phyloP scores from a whole-genome alignment of 2,797 vertebrate species.

The Darevskia mixta region DNA sequence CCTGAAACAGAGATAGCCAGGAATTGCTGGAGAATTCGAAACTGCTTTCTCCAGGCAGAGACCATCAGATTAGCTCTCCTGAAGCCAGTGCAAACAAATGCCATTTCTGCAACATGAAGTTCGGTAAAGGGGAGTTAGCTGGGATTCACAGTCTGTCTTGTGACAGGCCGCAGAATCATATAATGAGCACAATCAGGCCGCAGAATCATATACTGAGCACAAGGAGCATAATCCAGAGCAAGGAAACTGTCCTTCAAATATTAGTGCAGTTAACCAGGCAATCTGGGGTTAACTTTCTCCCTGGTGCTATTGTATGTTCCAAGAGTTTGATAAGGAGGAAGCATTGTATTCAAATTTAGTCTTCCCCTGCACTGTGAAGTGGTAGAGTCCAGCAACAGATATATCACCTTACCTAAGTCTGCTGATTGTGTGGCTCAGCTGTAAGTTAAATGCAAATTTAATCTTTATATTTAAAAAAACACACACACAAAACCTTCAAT shows the following conservation, averaged over 20 bases:
- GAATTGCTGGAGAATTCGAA: not conserved
- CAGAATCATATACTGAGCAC: not conserved
- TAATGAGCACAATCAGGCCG: not conserved
- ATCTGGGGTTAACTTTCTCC: not conserved
- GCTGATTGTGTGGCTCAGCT: not conserved
- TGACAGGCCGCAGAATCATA: not conserved
- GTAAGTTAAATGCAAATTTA: not conserved
- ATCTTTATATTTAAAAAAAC: not conserved
- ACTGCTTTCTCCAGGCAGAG: not conserved
- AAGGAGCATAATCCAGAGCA: not conserved
- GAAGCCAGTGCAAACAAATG: not conserved
- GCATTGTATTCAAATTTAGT: not conserved
- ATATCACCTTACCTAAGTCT: not conserved
- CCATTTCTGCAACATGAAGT: not conserved
- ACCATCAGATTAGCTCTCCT: not conserved
- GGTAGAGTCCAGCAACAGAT: not conserved
- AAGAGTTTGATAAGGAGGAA: no score
- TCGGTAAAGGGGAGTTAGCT: not conserved
- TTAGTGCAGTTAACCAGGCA: not conserved
- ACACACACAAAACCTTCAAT: not conserved
- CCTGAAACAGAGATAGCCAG: not conserved
- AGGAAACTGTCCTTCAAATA: not conserved
- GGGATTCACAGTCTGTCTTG: rapidly evolving
- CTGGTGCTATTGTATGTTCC: not conserved
- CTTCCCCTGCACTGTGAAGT: not conserved